phyloP scores from a whole-genome alignment of 2,888 invertebrate species.

The Dascillus cervinus region DNA sequence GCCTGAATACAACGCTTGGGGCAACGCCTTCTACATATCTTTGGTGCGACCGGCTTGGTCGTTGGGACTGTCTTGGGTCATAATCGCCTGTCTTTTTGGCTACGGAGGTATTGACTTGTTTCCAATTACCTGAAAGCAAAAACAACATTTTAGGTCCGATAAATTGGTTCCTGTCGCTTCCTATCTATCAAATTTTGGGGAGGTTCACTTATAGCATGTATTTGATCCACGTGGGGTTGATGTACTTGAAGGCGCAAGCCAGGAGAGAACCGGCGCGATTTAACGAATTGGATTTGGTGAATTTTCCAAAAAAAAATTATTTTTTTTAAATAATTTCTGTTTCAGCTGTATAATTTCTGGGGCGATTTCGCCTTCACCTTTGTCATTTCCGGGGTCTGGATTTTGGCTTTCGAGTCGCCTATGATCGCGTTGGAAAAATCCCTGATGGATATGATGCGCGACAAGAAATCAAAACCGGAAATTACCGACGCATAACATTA shows the following conservation, averaged over 20 bases:
- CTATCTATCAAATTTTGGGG: slow-evolving; percentile 8
- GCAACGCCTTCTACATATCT: background rate
- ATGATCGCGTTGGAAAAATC: background rate
- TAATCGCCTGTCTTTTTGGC: slow-evolving; percentile 15
- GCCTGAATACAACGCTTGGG: background rate
- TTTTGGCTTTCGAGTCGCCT: background rate
- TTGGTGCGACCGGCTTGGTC: slow-evolving; percentile 13
- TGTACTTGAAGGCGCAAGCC: background rate
- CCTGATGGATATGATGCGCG: too few relatives aligned
- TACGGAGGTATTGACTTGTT: slow-evolving; percentile 12
- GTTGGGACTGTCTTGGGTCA: slow-evolving; percentile 15
- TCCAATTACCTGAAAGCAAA: background rate
- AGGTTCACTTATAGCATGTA: slow-evolving; percentile 12
- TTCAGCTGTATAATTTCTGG: background rate
- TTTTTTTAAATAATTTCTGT: background rate
- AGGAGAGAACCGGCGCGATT: background rate
- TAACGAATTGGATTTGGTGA: background rate
- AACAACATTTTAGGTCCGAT: slow-evolving; percentile 1
- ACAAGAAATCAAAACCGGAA: too few relatives aligned
- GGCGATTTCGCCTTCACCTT: background rate
- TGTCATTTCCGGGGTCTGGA: background rate
- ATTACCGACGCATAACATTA: too few relatives aligned
- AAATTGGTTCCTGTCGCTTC: slow-evolving; percentile 5
- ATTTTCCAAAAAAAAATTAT: background rate
- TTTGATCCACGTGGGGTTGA: slow-evolving; percentile 6